phyloP scores from a whole-genome alignment of 2,113 vertebrate species.

The Falco punctatus region DNA sequence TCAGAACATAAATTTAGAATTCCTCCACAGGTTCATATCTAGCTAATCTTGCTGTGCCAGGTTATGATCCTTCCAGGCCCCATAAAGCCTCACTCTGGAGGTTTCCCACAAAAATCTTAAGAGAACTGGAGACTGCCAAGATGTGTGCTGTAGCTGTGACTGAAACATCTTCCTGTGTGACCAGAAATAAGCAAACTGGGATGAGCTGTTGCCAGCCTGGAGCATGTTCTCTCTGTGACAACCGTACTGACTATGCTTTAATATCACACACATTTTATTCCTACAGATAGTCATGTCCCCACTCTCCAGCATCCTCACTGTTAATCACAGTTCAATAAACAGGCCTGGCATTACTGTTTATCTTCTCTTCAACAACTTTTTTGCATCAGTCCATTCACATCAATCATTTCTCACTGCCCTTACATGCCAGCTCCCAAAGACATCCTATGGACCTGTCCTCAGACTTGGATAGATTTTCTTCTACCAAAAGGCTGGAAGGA shows the following conservation, averaged over 20 bases:
- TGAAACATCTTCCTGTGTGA: not conserved
- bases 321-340: not conserved
- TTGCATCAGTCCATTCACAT: not conserved
- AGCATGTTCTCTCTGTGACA: not conserved
- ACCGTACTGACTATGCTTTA: not conserved
- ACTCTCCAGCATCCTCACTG: not conserved
- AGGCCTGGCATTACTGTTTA: not conserved
- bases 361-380: not conserved
- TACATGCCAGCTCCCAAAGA: not conserved
- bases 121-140: not conserved
- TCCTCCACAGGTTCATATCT: not conserved
- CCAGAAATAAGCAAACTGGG: not conserved
- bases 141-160: not conserved
- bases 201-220: not conserved
- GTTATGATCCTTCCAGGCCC: not conserved
- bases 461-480: not conserved
- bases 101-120: not conserved
- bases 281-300: not conserved
- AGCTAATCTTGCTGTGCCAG: not conserved
- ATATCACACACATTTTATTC: not conserved
- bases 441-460: not conserved
- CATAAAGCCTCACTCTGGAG: not conserved
- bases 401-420: not conserved
- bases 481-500: not conserved
- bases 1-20: not conserved